Conservation (phyloP, 2,888 invertebrate species). For the Chirona hameri region DNA sequence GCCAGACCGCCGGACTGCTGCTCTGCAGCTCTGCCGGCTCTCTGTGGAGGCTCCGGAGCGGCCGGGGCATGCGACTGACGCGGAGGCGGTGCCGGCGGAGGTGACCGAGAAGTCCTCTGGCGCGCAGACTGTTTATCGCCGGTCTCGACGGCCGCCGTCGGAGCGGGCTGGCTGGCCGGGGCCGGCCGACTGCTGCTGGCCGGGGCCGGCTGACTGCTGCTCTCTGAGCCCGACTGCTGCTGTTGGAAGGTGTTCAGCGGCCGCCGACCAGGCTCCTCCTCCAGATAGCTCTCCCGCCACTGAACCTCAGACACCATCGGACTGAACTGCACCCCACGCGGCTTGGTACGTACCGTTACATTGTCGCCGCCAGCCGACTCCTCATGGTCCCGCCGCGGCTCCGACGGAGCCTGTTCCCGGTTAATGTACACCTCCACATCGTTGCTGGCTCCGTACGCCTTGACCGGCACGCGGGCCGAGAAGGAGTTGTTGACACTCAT, state of each 20-base stretch:
- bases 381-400: slow-evolving; percentile 27
- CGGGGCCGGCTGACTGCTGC: neutral
- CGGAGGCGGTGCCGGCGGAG: neutral
- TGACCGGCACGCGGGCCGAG: slow-evolving; percentile 37
- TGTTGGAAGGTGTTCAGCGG: slow-evolving; percentile 41
- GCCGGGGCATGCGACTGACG: neutral
- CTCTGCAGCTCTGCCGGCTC: neutral
- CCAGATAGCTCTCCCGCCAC: slow-evolving; percentile 54
- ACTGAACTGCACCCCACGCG: slow-evolving; percentile 68
- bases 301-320: slow-evolving; percentile 75
- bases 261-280: slow-evolving; percentile 35
- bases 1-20: neutral
- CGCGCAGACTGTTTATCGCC: neutral
- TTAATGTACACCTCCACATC: slow-evolving; percentile 40
- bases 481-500: slow-evolving; percentile 11
- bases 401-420: slow-evolving; percentile 28
- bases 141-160: neutral
- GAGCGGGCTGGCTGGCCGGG: neutral
- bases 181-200: neutral
- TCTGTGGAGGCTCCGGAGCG: neutral
- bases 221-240: neutral
- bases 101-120: neutral
- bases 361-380: slow-evolving; percentile 37
- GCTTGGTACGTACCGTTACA: neutral
- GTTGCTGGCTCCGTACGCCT: slow-evolving; percentile 38